These are phyloP conservation scores for Tachycineta bicolor DNA, from an alignment of 2,113 vertebrate genomes.

Conservation along the genomic window DNA sequence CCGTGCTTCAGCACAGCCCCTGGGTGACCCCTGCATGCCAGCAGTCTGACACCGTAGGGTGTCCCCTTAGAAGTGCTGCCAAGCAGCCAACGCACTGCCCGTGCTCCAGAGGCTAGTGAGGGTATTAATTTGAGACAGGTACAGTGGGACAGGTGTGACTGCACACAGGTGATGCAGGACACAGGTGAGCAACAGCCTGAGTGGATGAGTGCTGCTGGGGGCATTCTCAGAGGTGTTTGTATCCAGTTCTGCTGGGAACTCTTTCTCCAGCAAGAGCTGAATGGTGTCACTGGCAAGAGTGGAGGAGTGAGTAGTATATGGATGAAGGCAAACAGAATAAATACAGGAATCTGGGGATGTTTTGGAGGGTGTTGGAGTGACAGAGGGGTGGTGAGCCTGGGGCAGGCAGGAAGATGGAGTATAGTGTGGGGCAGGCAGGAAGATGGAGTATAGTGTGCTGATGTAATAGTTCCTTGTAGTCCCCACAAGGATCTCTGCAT, in stretches of 20 bases:
- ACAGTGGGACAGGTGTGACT: background rate
- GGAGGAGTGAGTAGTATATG: background rate
- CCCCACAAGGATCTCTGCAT: background rate
- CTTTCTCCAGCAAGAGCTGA: background rate
- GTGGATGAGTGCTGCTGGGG: background rate
- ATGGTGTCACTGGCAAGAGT: background rate
- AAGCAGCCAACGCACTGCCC: fast-evolving
- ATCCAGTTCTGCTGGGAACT: background rate
- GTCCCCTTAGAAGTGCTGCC: background rate
- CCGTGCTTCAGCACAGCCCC: too few relatives aligned
- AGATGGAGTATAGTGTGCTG: too few relatives aligned
- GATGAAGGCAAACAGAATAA: background rate
- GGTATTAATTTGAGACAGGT: fast-evolving
- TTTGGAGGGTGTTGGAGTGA: background rate
- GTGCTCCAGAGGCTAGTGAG: background rate
- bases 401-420: background rate
- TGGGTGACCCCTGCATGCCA: too few relatives aligned
- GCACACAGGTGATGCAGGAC: background rate
- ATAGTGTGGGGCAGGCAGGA: too few relatives aligned
- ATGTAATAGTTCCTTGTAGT: too few relatives aligned
- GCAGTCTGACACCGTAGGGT: fast-evolving
- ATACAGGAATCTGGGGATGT: background rate
- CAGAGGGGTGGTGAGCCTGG: background rate
- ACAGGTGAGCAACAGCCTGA: background rate
- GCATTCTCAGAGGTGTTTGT: background rate